Base-by-base conservation (phyloP, 2,888 invertebrate species). In the Lasioglossum leucozonium region DNA sequence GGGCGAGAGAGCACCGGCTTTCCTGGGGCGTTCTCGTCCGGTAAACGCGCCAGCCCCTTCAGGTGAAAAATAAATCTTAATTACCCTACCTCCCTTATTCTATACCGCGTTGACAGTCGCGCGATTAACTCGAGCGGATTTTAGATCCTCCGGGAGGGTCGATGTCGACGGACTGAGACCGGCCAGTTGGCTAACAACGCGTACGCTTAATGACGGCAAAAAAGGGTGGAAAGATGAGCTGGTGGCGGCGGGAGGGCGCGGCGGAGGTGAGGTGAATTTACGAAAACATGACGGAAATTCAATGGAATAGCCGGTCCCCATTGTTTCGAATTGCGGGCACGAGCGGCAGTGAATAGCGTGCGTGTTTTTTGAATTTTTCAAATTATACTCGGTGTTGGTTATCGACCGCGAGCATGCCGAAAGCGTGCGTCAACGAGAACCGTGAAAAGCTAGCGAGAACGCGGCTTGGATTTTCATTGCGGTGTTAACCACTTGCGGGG, bases 331-430 rank as follows among this genome's bases (percentile, higher is more conserved):
- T 47, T 18, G 26, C 30, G 37, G 4, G 26, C 42, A 11, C n/a
- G 40, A n/a, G 6, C 30, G 8, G 22, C 30, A 8, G 18, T n/a
- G n/a, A 62, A 72, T 67, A n/a, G 67, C 11, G 37, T 22, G 37
- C 11, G 40, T 67, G 76, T 62, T 44, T 72, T 71, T 2, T 26
- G 77, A 77, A 81, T 81, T 62, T 47, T 26, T 42, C n/a, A 37
- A 77, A 71, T 77, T 72, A 37, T 74, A 26, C 69, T 26, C 74
- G 40, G 47, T n/a, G 51, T 51, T 73, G n/a, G 34, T 67, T 67
- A 67, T 67, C 67, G 65, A 65, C 30, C 65, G 65, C 34, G 18
- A 4, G 30, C 65, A 34, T 18, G 65, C 65, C 65, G 65, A 65
- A 34, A 30, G 34, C 34, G 18, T 34, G 65, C 65, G 34, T 8